Evolutionary conservation across 2,113 vertebrate genomes (phyloP), one percentile per base, ranked within the genome.

Genomic region (Procavia capensis): DNA sequence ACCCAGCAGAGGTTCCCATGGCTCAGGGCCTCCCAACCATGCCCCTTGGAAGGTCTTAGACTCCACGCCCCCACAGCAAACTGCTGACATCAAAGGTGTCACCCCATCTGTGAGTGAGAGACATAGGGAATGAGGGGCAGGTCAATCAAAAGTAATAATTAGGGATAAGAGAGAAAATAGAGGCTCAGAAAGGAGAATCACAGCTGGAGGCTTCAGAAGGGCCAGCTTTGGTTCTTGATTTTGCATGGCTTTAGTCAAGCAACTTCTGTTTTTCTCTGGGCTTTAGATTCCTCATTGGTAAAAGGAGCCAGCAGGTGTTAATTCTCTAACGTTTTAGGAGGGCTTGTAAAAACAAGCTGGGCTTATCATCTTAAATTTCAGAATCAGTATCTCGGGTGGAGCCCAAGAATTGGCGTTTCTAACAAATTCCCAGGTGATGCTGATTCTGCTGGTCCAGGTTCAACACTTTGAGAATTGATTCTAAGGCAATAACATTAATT

Each of bases 21-120:
- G 94, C n/a, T 96, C 95, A 7, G 96, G 95, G n/a, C 89, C 94
- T 83, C 95, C 96, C 54, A 96, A 19, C 94, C 97, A 92, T 25
- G 92, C 82, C 6, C 85, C 90, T 34, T 97, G 97, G 34, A 98
- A 98, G 3, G 98, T 98, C 43, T 72, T 79, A 76, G 97, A 64
- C 66, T 95, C 94, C 17, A 98, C 98, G 83, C 36, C 89, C 75
- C 98, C 97, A 74, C 97, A 97, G 95, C 96, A 97, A 64, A 97
- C 97, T n/a, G 97, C 94, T 29, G 98, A 95, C 98, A 97, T 98
- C 47, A 98, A 82, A 5, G 98, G 95, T 41, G 98, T 98, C 36
- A 98, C 96, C 27, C 98, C 97, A 64, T 97, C 98, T 98, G 89
- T 66, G 95, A 36, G 41, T 72, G 70, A 47, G 45, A 85, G 74